A percentile compares a stretch with the other conserved stretches of the same genome.
Evolutionary conservation across 2,113 vertebrate genomes (phyloP).

Genomic region (Corythornis madagascariensis): DNA sequence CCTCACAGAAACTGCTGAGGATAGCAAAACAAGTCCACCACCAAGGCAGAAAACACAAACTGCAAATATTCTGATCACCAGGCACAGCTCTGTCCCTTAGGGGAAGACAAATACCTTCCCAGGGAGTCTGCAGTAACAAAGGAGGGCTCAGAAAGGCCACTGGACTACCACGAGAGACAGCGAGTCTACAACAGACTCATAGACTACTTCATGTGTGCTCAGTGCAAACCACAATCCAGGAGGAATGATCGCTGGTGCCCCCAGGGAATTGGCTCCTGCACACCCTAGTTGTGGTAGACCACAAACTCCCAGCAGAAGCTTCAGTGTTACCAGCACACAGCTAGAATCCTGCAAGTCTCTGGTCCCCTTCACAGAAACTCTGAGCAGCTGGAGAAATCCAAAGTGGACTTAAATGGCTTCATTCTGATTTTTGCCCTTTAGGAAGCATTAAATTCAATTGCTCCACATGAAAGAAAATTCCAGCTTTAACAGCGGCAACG

Average conservation of each 20-base stretch:
- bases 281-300: not conserved
- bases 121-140: not conserved
- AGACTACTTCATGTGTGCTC: fast-evolving
- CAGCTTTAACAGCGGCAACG: not conserved
- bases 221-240: fast-evolving
- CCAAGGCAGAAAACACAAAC: not conserved
- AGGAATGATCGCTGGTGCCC: fast-evolving
- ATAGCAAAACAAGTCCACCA: not conserved
- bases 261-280: fast-evolving
- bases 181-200: not conserved
- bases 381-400: not conserved
- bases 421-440: not conserved
- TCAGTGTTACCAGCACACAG: not conserved
- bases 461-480: not conserved
- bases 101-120: not conserved
- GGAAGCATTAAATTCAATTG: not conserved
- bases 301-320: fast-evolving
- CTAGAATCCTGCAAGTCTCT: not conserved
- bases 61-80: not conserved
- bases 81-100: not conserved
- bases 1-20: not conserved
- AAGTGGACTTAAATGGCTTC: fast-evolving
- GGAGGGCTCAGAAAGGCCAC: not conserved
- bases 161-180: not conserved
- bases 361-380: not conserved